Evolutionary conservation across 2,888 invertebrate genomes (phyloP).

Genomic region (Aphidoletes aphidimyza): DNA sequence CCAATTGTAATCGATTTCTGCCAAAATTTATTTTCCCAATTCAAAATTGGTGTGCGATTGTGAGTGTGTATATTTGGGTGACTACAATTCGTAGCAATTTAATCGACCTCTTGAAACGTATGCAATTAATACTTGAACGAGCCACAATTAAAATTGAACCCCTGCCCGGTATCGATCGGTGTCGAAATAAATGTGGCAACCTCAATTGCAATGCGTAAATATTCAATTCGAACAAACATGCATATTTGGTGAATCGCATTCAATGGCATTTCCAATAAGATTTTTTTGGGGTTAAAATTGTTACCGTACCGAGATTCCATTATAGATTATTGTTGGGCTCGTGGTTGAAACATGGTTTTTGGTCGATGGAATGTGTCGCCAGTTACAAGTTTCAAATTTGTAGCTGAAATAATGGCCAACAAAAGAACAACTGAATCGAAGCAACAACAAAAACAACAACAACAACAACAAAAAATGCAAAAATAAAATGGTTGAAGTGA

Average conservation of each 20-base stretch:
- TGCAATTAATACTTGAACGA: constrained; percentile 18
- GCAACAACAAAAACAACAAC: too few relatives aligned
- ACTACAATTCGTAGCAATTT: background rate
- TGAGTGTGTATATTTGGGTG: background rate
- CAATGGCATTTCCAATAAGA: too few relatives aligned
- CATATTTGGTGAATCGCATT: background rate
- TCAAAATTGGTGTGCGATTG: too few relatives aligned
- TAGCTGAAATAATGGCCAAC: background rate
- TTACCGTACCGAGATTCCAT: constrained; percentile 12
- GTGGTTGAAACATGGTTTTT: background rate
- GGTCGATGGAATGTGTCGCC: background rate
- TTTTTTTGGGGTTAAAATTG: too few relatives aligned
- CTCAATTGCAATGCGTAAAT: background rate
- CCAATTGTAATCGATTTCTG: constrained; percentile 25
- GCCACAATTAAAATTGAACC: background rate
- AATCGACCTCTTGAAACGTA: constrained; percentile 13
- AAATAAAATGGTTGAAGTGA: background rate
- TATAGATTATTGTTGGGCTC: constrained; percentile 22
- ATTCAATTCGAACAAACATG: background rate
- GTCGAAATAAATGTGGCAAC: background rate
- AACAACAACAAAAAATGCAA: too few relatives aligned
- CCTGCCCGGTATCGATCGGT: background rate
- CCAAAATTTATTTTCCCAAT: constrained; percentile 9
- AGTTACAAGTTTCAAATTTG: background rate
- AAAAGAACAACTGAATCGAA: background rate